These are phyloP conservation scores for Drosophila gaucha DNA, from an alignment of 2,888 invertebrate species.

Conservation along the genomic window DNA sequence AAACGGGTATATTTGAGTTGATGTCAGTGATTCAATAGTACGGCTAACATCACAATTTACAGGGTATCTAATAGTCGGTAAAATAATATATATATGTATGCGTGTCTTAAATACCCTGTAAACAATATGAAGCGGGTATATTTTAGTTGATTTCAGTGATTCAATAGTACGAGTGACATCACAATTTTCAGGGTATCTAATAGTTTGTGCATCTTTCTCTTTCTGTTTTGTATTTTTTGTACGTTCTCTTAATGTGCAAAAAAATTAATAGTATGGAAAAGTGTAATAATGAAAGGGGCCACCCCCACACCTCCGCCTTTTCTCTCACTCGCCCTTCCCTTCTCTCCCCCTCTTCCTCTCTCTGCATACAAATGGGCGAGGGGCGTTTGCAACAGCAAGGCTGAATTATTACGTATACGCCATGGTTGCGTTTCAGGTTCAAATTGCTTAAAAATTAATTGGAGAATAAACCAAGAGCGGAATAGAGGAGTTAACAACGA, in stretches of 20 bases:
- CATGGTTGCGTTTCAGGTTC: constrained; percentile 25
- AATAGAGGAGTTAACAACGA: constrained; percentile 7
- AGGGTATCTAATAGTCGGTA: constrained; percentile 7
- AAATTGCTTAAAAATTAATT: constrained; percentile 60
- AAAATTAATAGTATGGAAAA: constrained; percentile 69
- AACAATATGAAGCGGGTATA: too few relatives aligned
- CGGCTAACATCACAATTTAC: neutral
- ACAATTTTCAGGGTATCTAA: too few relatives aligned
- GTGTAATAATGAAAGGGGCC: constrained; percentile 49
- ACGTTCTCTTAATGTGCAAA: constrained; percentile 50
- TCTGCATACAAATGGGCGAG: constrained; percentile 11
- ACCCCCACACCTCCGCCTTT: neutral
- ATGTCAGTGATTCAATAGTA: neutral
- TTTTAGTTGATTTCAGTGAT: too few relatives aligned
- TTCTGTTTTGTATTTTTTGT: constrained; percentile 14
- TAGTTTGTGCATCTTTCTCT: neutral
- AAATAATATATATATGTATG: constrained; percentile 67
- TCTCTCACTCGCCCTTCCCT: too few relatives aligned
- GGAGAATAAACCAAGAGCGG: constrained; percentile 22
- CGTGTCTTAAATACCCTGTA: too few relatives aligned
- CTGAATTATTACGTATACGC: constrained; percentile 72
- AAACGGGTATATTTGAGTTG: neutral
- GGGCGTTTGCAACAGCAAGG: constrained; percentile 27
- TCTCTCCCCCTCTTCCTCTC: neutral
- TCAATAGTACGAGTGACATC: too few relatives aligned